Evolutionary conservation across 2,888 invertebrate species (phyloP), one percentile per base, ranked within the genome.

Genomic region (Onthophagus sagittarius): DNA sequence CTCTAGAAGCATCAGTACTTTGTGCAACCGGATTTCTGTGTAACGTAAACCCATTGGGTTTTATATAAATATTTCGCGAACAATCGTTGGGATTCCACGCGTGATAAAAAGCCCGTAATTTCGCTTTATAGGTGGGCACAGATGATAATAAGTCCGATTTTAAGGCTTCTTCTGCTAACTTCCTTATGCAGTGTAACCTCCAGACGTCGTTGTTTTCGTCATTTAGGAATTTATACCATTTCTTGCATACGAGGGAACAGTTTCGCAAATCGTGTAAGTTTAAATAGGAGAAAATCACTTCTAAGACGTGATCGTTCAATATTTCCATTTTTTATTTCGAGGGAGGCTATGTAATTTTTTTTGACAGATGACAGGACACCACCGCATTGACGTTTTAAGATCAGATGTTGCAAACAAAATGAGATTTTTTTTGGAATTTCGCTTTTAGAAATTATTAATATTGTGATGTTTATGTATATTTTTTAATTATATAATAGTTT

Each of bases 21-120:
- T 99, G 99, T 63, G 99, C 99, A 70, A 99, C 96, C 69, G 99
- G 99, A 86, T 98, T 98, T 83, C 99, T 91, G 88, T 99, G 99
- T 80, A 99, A 88, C 15, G 99, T 99, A 85, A 99, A 99, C 77
- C 97, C 98, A 87, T 97, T 98, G 31, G 95, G 93, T 87, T 97
- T 98, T 72, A 99, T 94, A 85, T 95, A 98, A 83, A 98, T 94
- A 87, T 99, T 98, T 83, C 96, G 91, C 70, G 98, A 99, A 85
- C 98, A 97, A 85, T 99, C 99, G 84, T 94, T 93, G 7, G 97
- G 95, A 86, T 97, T 99, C 99, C 99, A 99, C 0, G 98, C 94
- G 86, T 97, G 95, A 83, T 93, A 93, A 86, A 93, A 97, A 11
- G 99, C 98, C 81, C 96, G 89, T 77, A 99, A 88, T 88, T 98